Evolutionary conservation across 2,888 invertebrate genomes (phyloP).

Genomic region (Hedychridium roseum): DNA sequence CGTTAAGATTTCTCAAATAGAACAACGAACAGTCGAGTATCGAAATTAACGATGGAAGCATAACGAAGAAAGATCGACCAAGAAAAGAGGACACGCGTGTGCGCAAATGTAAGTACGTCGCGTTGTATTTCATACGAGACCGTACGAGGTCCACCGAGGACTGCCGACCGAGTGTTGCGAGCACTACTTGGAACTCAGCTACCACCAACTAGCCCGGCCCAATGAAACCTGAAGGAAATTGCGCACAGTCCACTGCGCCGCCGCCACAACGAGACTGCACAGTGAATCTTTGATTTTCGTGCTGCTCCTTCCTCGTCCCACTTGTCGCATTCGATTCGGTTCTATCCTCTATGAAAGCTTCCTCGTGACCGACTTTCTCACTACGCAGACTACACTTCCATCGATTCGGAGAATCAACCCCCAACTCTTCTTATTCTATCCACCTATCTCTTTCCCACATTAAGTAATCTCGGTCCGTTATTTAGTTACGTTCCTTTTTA

Average conservation of each 20-base stretch:
- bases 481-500: too few species aligned
- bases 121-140: conserved; percentile 29
- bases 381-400: too few species aligned
- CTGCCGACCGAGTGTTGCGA: conserved; percentile 38
- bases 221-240: conserved; percentile 29
- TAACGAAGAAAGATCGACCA: conserved; percentile 9
- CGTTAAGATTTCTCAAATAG: too few species aligned
- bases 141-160: conserved; percentile 46
- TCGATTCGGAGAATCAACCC: background rate
- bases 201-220: too few species aligned
- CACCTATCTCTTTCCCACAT: background rate
- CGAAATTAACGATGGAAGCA: background rate
- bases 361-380: conserved; percentile 3
- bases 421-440: conserved; percentile 7
- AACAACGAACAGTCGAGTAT: background rate
- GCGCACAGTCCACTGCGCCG: conserved; percentile 41
- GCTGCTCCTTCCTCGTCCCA: conserved; percentile 4
- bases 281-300: conserved; percentile 8
- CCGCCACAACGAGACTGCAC: conserved; percentile 28
- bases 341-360: background rate
- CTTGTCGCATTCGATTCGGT: background rate
- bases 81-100: conserved; percentile 19
- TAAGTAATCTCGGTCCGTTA: too few species aligned
- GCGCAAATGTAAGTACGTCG: conserved; percentile 3
- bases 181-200: too few species aligned